A percentile compares a stretch with the other conserved stretches of the same genome.
Conservation (phyloP, 2,797 vertebrate species). For the Xiphophorus birchmanni region DNA sequence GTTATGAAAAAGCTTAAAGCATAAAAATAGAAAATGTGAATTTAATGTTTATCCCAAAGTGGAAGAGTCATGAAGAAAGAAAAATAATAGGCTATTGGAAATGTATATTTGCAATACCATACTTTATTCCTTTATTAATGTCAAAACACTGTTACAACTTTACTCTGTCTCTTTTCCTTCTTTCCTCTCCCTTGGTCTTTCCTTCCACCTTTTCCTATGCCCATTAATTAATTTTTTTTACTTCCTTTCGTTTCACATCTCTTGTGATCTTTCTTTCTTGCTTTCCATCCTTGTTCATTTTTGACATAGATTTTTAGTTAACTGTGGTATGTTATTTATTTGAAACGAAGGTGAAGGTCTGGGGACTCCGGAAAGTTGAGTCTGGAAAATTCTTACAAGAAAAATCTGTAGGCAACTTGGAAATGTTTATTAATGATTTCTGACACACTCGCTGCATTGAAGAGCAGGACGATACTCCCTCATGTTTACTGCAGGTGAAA, state of each 20-base stretch:
- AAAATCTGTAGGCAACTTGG: not conserved
- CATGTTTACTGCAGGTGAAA: conserved; percentile 50
- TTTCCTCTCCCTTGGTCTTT: not conserved
- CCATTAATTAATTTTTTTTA: not conserved
- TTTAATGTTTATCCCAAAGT: not conserved
- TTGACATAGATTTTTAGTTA: not conserved
- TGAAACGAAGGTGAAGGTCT: not conserved
- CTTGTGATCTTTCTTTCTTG: not conserved
- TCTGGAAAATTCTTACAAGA: not conserved
- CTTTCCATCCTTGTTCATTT: not conserved
- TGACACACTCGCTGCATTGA: conserved; percentile 25
- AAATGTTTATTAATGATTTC: conserved; percentile 29
- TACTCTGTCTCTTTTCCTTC: not conserved
- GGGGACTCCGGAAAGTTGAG: not conserved
- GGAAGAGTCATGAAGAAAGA: not conserved
- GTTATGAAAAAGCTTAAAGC: not conserved
- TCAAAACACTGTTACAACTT: not conserved
- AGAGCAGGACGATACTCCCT: conserved; percentile 23
- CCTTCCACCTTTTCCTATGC: not conserved
- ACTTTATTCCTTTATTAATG: not conserved
- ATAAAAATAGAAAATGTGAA: not conserved
- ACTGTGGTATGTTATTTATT: not conserved
- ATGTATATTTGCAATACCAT: not conserved
- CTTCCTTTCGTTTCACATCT: not conserved
- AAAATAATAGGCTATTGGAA: not conserved